A percentile compares a stretch with the other conserved stretches of the same genome.
Evolutionary conservation across 2,113 vertebrate species (phyloP).

Genomic region (Gymnorhina tibicen): DNA sequence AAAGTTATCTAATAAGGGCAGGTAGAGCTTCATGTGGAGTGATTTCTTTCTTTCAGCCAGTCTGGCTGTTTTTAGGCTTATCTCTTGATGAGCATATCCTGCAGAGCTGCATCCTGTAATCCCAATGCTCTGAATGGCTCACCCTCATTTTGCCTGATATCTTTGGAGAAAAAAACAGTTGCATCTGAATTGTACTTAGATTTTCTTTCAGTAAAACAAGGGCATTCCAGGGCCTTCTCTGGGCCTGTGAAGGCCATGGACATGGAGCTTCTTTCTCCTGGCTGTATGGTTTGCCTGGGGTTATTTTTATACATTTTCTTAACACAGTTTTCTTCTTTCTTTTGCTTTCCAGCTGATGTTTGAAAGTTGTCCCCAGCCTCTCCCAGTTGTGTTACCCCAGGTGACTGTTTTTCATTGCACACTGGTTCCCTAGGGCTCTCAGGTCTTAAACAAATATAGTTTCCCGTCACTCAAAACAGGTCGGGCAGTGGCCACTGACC

Average conservation of each 20-base stretch:
- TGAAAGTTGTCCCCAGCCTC: neutral
- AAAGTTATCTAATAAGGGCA: neutral
- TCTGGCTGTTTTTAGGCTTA: neutral
- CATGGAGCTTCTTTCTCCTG: neutral
- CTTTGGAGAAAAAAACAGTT: neutral
- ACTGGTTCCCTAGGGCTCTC: neutral
- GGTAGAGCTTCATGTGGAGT: neutral
- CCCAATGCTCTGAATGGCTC: neutral
- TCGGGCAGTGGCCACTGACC: neutral
- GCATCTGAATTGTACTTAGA: neutral
- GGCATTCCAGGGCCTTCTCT: neutral
- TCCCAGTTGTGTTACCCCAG: neutral
- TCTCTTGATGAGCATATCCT: neutral
- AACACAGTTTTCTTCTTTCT: neutral
- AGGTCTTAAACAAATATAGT: accelerated
- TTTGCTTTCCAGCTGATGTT: neutral
- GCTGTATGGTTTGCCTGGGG: neutral
- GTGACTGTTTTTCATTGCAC: neutral
- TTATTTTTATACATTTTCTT: neutral
- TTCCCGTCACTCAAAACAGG: neutral
- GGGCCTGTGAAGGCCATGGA: neutral
- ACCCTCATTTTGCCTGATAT: neutral
- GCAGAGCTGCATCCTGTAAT: neutral
- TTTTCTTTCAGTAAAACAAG: neutral
- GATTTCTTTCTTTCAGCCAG: neutral